phyloP scores from a whole-genome alignment of 1,140 invertebrate genomes.

The Ooceraea biroi region DNA sequence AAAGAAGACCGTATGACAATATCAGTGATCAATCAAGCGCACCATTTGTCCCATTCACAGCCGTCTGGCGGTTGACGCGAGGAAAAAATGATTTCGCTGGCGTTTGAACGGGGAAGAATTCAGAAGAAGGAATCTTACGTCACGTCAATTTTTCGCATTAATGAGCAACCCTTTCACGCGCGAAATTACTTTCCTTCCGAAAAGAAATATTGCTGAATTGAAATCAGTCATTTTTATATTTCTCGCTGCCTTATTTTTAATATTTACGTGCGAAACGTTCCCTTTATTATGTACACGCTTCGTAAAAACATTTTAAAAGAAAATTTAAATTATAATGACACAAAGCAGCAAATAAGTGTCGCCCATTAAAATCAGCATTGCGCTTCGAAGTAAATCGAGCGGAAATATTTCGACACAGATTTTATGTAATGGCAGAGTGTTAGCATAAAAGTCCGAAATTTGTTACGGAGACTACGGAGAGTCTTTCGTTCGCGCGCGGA shows the following conservation, averaged over 20 bases:
- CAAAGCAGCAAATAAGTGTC: background rate
- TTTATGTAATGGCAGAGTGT: background rate
- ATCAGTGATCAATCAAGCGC: conserved; percentile 57
- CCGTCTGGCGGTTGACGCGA: background rate
- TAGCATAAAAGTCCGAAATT: conserved; percentile 4
- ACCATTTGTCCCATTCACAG: conserved; percentile 34
- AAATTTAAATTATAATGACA: background rate
- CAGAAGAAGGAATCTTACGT: conserved; percentile 18
- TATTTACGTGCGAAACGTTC: background rate
- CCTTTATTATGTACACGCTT: no score
- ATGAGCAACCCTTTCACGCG: background rate
- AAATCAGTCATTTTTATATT: conserved; percentile 14
- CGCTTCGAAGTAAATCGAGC: background rate
- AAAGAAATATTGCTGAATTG: background rate
- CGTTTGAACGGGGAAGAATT: conserved; percentile 26
- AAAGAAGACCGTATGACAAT: conserved; percentile 18
- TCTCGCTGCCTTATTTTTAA: background rate
- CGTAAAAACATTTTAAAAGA: no score
- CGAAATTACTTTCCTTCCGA: background rate
- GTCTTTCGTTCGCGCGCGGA: background rate
- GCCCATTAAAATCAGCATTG: background rate
- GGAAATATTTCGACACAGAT: conserved; percentile 23
- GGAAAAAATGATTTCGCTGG: conserved; percentile 29
- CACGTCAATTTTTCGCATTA: conserved; percentile 29
- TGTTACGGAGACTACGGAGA: conserved; percentile 9